phyloP scores from a whole-genome alignment of 2,888 invertebrate genomes.

The Ariolimax columbianus region DNA sequence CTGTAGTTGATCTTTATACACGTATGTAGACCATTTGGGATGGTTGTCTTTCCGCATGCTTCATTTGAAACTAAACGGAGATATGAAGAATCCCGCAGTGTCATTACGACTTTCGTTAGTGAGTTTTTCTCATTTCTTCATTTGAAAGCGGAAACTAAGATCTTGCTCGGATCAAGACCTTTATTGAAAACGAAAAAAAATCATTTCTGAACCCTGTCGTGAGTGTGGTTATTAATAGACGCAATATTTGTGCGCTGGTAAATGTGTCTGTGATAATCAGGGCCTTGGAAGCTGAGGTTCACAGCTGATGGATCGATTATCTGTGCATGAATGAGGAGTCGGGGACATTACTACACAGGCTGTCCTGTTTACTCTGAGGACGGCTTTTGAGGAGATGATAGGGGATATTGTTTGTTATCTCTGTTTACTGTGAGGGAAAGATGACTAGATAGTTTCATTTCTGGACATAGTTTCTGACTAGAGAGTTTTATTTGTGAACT shows the following conservation, averaged over 20 bases:
- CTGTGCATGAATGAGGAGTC: neutral
- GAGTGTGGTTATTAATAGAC: neutral
- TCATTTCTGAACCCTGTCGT: neutral
- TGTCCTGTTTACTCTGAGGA: neutral
- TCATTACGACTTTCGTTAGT: too few relatives aligned
- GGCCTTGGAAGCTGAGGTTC: neutral
- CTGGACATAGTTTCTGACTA: too few relatives aligned
- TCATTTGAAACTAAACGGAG: too few relatives aligned
- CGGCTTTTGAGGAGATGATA: neutral
- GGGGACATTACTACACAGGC: neutral
- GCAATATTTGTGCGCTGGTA: neutral
- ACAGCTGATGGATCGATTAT: neutral
- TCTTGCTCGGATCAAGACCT: too few relatives aligned
- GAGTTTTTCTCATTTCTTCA: too few relatives aligned
- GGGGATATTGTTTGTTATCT: neutral
- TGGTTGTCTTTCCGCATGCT: too few relatives aligned
- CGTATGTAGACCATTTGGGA: too few relatives aligned
- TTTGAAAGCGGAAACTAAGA: too few relatives aligned
- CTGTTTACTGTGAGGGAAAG: neutral
- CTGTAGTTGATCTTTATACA: too few relatives aligned
- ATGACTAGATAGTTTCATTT: neutral
- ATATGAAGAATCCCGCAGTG: too few relatives aligned
- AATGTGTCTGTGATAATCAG: neutral
- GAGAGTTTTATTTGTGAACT: too few relatives aligned
- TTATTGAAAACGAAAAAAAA: neutral